A percentile compares a stretch with the other conserved stretches of the same genome.
Conservation (phyloP, 2,888 invertebrate genomes). For the Philaethria dido region DNA sequence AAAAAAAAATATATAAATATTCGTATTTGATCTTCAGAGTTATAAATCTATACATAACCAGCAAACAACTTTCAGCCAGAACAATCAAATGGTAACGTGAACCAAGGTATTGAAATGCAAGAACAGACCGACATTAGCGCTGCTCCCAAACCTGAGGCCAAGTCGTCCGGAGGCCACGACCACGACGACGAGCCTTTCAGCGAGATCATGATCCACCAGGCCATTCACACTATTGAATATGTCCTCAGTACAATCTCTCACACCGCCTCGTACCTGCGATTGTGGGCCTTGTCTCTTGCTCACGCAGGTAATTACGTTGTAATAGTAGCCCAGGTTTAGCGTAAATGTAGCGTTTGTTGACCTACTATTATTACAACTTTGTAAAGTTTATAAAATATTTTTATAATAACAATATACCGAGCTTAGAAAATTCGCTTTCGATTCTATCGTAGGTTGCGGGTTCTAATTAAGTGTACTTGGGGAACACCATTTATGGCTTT, state of each 20-base stretch:
- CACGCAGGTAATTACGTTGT: constrained; percentile 89
- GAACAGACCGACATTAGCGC: constrained; percentile 73
- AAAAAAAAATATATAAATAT: too few species aligned
- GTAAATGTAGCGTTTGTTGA: too few species aligned
- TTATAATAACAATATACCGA: too few species aligned
- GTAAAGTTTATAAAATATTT: too few species aligned
- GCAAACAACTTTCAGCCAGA: constrained; percentile 58
- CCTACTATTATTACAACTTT: too few species aligned
- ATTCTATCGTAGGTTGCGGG: too few species aligned
- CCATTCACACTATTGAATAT: constrained; percentile 98
- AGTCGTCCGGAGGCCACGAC: constrained; percentile 51
- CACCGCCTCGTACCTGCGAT: constrained; percentile 97
- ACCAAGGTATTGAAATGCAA: constrained; percentile 87
- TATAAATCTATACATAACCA: too few species aligned
- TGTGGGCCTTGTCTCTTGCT: constrained; percentile 98
- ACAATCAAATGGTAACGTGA: constrained; percentile 85
- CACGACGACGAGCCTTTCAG: constrained; percentile 88
- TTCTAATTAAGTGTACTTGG: too few species aligned
- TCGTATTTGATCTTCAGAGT: too few species aligned
- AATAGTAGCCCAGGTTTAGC: too few species aligned
- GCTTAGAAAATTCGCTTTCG: too few species aligned
- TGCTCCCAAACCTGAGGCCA: constrained; percentile 50
- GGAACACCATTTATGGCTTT: too few species aligned
- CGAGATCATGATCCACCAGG: constrained; percentile 96
- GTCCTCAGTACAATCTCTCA: constrained; percentile 98